phyloP scores from a whole-genome alignment of 37 sponge, comb jelly and placozoan species.

The Chondrilla cf. caribensis region DNA sequence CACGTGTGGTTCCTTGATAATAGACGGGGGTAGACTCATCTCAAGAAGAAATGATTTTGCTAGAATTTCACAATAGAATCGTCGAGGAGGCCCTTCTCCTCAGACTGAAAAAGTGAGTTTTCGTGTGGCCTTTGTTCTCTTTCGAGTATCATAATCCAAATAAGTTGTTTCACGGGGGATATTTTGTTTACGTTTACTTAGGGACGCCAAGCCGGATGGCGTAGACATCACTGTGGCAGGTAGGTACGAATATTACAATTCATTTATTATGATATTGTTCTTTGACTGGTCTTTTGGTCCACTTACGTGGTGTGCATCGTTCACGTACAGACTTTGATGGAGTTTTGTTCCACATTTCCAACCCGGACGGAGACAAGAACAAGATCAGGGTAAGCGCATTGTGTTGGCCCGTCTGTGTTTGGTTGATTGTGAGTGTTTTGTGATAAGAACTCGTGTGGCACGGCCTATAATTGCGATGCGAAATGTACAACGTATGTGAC shows the following conservation, averaged over 20 bases:
- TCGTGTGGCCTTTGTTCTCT: too few relatives aligned
- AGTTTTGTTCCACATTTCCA: conserved; percentile 87
- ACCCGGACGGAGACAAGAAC: conserved; percentile 87
- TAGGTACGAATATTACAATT: conserved; percentile 16
- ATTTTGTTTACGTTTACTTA: not conserved
- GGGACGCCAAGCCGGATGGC: conserved; percentile 82
- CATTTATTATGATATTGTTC: too few relatives aligned
- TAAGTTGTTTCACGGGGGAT: not conserved
- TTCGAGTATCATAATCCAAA: not conserved
- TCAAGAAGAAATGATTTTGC: conserved; percentile 98
- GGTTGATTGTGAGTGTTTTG: not conserved
- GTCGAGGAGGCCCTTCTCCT: conserved; percentile 79
- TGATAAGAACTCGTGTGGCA: not conserved
- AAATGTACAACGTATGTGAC: too few relatives aligned
- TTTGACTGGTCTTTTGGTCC: not conserved
- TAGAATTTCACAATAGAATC: conserved; percentile 89
- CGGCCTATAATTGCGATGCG: too few relatives aligned
- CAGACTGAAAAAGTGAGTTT: conserved; percentile 61
- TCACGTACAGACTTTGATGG: conserved; percentile 97
- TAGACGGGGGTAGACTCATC: too few relatives aligned
- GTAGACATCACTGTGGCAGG: conserved; percentile 91
- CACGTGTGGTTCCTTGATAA: conserved; percentile 4
- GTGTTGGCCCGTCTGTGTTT: too few relatives aligned
- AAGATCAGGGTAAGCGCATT: conserved; percentile 66
- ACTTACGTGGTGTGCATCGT: not conserved